Evolutionary conservation across 1,140 invertebrate genomes (phyloP), one percentile per base, ranked within the genome.

Genomic region (Acromyrmex echinatior): DNA sequence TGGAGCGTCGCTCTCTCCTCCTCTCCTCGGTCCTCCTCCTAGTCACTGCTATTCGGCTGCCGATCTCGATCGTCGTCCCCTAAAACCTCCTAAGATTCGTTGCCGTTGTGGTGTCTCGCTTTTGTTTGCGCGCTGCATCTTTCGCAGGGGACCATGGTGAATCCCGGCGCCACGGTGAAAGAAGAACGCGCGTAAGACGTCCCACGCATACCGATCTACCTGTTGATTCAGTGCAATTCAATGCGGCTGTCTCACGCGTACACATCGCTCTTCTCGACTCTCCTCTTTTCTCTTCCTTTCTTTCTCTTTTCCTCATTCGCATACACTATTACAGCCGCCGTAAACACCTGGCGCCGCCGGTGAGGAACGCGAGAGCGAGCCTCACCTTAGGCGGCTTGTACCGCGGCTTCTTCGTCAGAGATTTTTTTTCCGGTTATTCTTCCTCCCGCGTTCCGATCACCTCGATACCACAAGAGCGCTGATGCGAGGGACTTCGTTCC

Each of bases 151-250:
- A 56, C 66, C 16, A 68, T 66, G 79, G 16, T 16, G 53, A 51
- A 76, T 84, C 80, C 39, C 14, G 39, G n/a, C 58, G 49, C 70
- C 45, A 74, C 12, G 56, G 45, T 12, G 39, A 62, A 7, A 62
- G 12, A 39, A 62, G 10, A 35, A 49, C 70, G 70, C 56, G 56
- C 53, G 56, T 35, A 74, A 56, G 58, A 51, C 45, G 56, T 84
- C 80, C 80, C 80, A 84, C 80, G 80, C 80, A 84, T 84, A 84
- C 80, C 80, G 68, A 84, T 84, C 56, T 84, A 84, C 80, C 80
- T 84, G 80, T 84, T 84, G 80, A 84, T 84, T 76, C 80, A 51
- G 56, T 35, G 39, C 80, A 62, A 84, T 76, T 76, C 80, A 76
- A 84, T 62, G 70, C 80, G 70, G 80, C 70, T 63, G 60, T 76